Percentiles rank a stretch among this genome's conserved stretches.
These are phyloP conservation scores for Nanorana parkeri DNA, from an alignment of 2,113 vertebrate species.

Conservation along the genomic window DNA sequence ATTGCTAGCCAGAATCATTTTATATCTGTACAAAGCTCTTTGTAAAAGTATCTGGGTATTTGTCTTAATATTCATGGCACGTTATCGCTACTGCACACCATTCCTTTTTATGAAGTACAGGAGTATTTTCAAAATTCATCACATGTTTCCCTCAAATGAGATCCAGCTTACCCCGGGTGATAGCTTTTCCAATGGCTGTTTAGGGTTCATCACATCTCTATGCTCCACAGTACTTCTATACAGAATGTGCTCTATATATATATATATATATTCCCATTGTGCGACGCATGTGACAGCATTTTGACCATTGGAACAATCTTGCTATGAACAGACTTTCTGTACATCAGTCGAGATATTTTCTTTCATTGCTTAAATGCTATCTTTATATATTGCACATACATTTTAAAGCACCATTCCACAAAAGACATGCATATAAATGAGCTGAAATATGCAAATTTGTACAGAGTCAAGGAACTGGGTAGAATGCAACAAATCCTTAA, in stretches of 20 bases:
- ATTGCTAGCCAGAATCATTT: too few species aligned
- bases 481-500: conserved; percentile 13
- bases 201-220: not conserved
- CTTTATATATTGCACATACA: not conserved
- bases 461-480: not conserved
- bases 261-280: not conserved
- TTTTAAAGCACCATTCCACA: not conserved
- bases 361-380: not conserved
- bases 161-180: conserved; percentile 26
- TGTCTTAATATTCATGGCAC: conserved; percentile 37
- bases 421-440: conserved; percentile 20
- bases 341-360: not conserved
- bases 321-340: not conserved
- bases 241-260: not conserved
- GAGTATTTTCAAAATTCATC: conserved; percentile 46
- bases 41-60: not conserved
- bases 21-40: too few species aligned
- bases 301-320: not conserved
- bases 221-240: not conserved
- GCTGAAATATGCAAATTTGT: not conserved
- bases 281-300: not conserved
- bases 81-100: conserved; percentile 24
- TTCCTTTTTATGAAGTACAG: conserved; percentile 43
- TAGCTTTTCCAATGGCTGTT: conserved; percentile 9
- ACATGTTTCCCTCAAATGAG: conserved; percentile 42